A percentile compares a stretch with the other conserved stretches of the same genome.
phyloP scores from a whole-genome alignment of 2,113 vertebrate genomes.

The Sinocyclocheilus anshuiensis region DNA sequence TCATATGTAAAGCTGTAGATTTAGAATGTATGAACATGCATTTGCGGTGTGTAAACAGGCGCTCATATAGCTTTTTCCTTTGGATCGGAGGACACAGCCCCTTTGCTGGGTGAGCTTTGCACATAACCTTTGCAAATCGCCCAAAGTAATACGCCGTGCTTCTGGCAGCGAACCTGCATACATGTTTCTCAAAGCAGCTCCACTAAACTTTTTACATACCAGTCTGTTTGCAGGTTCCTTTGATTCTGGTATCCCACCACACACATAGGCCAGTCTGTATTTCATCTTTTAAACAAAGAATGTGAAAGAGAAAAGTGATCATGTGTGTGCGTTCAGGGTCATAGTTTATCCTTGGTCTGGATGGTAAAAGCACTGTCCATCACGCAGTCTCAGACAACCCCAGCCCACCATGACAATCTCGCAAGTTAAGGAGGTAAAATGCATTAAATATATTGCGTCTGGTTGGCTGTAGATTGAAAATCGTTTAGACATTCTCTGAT shows the following conservation, averaged over 20 bases:
- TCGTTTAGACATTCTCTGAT: slow-evolving; percentile 38
- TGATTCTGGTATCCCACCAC: slow-evolving; percentile 28
- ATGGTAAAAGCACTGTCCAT: slow-evolving; percentile 43
- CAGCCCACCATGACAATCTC: not conserved
- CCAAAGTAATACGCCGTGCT: slow-evolving; percentile 40
- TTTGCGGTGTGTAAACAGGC: slow-evolving; percentile 40
- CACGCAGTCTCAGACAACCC: slow-evolving; percentile 38
- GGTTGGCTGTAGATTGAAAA: not conserved
- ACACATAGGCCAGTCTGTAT: slow-evolving; percentile 34
- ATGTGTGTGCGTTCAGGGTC: not conserved
- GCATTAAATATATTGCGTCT: not conserved
- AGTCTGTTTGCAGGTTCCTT: slow-evolving; percentile 17
- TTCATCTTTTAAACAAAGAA: slow-evolving; percentile 33
- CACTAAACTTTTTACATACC: slow-evolving; percentile 29
- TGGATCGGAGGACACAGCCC: slow-evolving; percentile 27
- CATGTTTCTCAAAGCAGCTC: slow-evolving; percentile 56
- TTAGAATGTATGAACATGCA: slow-evolving; percentile 41
- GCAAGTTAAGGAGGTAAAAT: not conserved
- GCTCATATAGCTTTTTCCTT: slow-evolving; percentile 14
- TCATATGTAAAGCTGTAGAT: slow-evolving; percentile 30
- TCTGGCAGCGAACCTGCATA: slow-evolving; percentile 55
- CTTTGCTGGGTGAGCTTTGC: slow-evolving; percentile 29
- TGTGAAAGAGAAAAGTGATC: slow-evolving; percentile 10
- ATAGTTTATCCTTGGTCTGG: slow-evolving; percentile 31
- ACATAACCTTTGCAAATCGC: slow-evolving; percentile 51